Base-by-base conservation (phyloP, 2,888 invertebrate species). In the Pecten maximus region DNA sequence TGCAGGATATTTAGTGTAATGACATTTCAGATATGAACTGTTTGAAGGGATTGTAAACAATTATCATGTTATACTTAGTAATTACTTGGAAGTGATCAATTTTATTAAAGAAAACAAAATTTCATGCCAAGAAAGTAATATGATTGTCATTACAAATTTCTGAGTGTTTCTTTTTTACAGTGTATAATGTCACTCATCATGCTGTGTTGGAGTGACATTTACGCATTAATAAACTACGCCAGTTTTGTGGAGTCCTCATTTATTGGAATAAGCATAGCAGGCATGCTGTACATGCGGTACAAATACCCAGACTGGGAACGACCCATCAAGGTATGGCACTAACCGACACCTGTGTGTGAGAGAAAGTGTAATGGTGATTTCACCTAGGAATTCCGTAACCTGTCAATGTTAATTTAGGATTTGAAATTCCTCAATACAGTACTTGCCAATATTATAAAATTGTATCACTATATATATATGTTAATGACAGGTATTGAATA, bases 201-300 rank as follows among this genome's bases (percentile, higher is more conserved):
- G 98, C 97, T 99, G 94, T 98, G 98, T 91, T 98, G 98, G 16
- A 98, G 98, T 96, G 98, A 99, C 97, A 98, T 99, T 89, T 98
- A 98, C 95, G 98, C 98, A 40, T 97, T 99, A 89, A 99, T 99
- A 95, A 98, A 98, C 2, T 99, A 99, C 96, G 98, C 98, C 95
- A 98, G 98, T 90, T 98, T 99, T 95, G 98, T 99, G 87, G 99
- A 99, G 94, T 95, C 97, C 3, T 94, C 96, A 96, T 99, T 99
- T 97, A 98, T 99, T 88, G 98, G 98, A 96, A 96, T 98, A 50
- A 98, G 98, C 74, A 98, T 99, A 88, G 98, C 98, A 92, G 99
- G 98, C 0, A 97, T 99, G 92, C 97, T 99, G 44, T 98, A 98
- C 97, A 97, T 99, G 93, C 97, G 99, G 74, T 98, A 98, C 97